Conservation (phyloP, 2,113 vertebrate species). For the Platichthys stellatus region DNA sequence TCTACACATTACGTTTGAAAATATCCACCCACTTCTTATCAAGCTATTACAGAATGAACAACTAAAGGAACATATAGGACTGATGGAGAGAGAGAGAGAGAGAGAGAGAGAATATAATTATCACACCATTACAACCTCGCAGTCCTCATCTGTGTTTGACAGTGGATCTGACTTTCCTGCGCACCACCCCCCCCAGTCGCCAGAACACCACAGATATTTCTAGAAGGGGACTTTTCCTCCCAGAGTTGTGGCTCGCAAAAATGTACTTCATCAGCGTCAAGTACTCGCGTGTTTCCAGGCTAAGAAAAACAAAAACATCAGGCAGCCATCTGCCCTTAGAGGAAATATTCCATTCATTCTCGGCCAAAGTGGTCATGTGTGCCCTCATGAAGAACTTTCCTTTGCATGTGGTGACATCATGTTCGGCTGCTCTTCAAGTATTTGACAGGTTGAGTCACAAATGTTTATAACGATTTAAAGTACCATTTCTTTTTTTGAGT, state of each 20-base stretch:
- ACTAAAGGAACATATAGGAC: not conserved
- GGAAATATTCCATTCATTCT: slow-evolving; percentile 47
- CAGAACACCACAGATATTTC: slow-evolving; percentile 69
- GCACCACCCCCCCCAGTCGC: slow-evolving; percentile 41
- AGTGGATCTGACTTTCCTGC: slow-evolving; percentile 38
- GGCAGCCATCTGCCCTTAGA: slow-evolving; percentile 36
- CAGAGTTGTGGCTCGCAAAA: slow-evolving; percentile 52
- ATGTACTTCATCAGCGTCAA: slow-evolving; percentile 53
- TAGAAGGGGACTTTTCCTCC: slow-evolving; percentile 53
- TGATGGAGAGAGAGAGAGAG: slow-evolving; percentile 13
- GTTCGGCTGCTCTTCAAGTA: slow-evolving; percentile 17
- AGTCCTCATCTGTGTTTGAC: slow-evolving; percentile 23
- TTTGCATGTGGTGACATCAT: slow-evolving; percentile 40
- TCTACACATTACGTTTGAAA: too few relatives aligned
- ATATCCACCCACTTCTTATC: not conserved
- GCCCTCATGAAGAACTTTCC: slow-evolving; percentile 11
- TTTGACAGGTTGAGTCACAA: slow-evolving; percentile 10
- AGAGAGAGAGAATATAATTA: slow-evolving; percentile 19
- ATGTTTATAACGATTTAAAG: slow-evolving; percentile 12
- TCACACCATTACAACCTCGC: slow-evolving; percentile 18
- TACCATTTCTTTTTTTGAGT: not conserved
- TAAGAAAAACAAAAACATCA: slow-evolving; percentile 59
- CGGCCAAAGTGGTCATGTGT: slow-evolving; percentile 29
- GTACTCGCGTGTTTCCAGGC: slow-evolving; percentile 56
- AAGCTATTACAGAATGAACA: not conserved